Evolutionary conservation across 2,113 vertebrate genomes (phyloP).

Genomic region (Rhabdornis inornatus): DNA sequence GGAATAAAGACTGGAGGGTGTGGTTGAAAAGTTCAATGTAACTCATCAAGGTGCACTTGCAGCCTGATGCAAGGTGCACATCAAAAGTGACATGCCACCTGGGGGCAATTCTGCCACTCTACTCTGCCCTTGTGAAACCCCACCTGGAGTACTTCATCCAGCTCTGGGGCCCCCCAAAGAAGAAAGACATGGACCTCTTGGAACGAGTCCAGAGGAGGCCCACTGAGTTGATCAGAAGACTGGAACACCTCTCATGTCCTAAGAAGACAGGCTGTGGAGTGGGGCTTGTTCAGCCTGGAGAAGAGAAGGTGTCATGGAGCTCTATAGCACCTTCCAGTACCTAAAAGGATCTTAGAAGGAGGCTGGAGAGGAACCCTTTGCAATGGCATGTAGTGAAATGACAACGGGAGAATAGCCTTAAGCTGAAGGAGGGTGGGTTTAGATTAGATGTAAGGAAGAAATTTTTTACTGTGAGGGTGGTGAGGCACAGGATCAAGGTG

Average conservation of each 20-base stretch:
- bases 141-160: not conserved
- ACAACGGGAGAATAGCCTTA: not conserved
- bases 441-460: not conserved
- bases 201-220: not conserved
- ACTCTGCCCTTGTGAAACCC: not conserved
- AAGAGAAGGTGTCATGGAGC: not conserved
- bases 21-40: not conserved
- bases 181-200: not conserved
- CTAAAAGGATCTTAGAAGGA: not conserved
- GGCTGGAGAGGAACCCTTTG: not conserved
- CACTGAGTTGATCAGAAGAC: not conserved
- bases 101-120: not conserved
- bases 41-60: not conserved
- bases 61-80: too few species aligned
- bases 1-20: not conserved
- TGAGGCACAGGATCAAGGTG: not conserved
- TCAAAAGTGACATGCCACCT: not conserved
- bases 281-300: not conserved
- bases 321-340: not conserved
- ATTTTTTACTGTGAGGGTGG: not conserved
- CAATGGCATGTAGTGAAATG: not conserved
- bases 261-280: not conserved
- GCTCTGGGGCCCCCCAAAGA: not conserved
- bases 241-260: not conserved
- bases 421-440: not conserved